Base-by-base conservation (phyloP, 2,113 vertebrate species). In the Mus spicilegus region DNA sequence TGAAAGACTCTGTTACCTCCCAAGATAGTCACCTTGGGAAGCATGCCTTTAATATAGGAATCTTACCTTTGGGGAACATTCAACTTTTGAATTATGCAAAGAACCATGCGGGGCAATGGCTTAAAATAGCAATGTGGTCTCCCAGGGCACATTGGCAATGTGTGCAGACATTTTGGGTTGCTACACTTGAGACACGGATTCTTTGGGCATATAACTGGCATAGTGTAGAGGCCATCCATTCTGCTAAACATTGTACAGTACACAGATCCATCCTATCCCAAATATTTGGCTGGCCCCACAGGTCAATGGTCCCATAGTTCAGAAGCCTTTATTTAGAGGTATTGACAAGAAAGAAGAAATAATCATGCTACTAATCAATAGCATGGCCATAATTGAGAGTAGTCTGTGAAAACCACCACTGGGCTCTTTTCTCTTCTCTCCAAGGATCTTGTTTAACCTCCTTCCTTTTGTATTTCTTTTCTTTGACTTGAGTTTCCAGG, bases 101-200 rank as follows among this genome's bases (percentile, higher is more conserved):
- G 24, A 78, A 61, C n/a, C 20, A 22, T 28, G 67, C 85, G 87
- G 81, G 94, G 11, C 12, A 42, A 9, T 92, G 49, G 46, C 75
- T 97, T 73, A 69, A 87, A 87, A 76, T 1, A 42, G 9, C 20
- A 70, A 13, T 90, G 95, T 67, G 46, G 39, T 12, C 9, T 4
- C 4, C 22, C 5, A 39, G 8, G 36, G 13, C 19, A 90, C 70
- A 46, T 90, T 93, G 39, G 24, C 28, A 69, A 51, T 54, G 20
- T 61, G 28, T 89, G 24, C 14, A 91, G 90, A 87, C 46, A 86
- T 89, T 94, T 89, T 69, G 91, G 42, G 70, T 51, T 76, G 87
- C 84, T 67, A 26, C 2, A 72, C 3, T 51, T 85, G 36, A 7
- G 39, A 36, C 5, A 58, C 30, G 16, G n/a, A 16, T 46, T 10